Evolutionary conservation across 2,113 vertebrate genomes (phyloP), one percentile per base, ranked within the genome.

Genomic region (Peromyscus californicus): DNA sequence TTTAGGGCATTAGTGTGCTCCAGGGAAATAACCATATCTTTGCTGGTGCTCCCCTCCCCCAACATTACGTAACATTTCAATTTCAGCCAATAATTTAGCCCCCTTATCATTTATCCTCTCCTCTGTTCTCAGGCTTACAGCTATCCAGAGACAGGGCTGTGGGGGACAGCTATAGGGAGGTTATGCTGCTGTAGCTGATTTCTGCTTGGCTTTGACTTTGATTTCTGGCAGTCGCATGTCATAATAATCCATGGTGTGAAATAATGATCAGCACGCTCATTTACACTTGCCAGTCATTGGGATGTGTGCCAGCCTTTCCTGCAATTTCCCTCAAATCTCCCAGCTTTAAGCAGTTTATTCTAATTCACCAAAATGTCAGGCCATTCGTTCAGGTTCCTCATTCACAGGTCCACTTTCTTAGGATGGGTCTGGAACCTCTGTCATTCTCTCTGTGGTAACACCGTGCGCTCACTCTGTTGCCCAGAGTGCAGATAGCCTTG

Each of bases 181-280:
- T 61, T 57, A 65, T 48, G 76, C 72, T 88, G 42, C 92, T 65
- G 17, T 48, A 54, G 93, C 74, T 93, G 12, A 57, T 36, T 90
- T 78, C 45, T 80, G n/a, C 59, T 89, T 94, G 93, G 69, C 84
- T 63, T 36, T 97, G 89, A 61, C 63, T 90, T 90, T 96, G 94
- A 96, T 97, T 93, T 94, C 94, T 95, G 96, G 83, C 79, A 93
- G 69, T 88, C 70, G 9, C 61, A 16, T 80, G 91, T 87, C 85
- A 82, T 87, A 92, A 86, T 83, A 94, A 82, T 72, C 69, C 29
- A 5, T n/a, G 51, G 59, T 93, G n/a, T 84, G 57, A 78, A 92
- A 87, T 86, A 92, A 94, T 31, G 31, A 93, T 79, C 87, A 76
- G 57, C 63, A 9, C 61, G 19, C 87, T 93, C n/a, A 70, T 90